Evolutionary conservation across 2,888 invertebrate genomes (phyloP).

Genomic region (Eulithis testata): DNA sequence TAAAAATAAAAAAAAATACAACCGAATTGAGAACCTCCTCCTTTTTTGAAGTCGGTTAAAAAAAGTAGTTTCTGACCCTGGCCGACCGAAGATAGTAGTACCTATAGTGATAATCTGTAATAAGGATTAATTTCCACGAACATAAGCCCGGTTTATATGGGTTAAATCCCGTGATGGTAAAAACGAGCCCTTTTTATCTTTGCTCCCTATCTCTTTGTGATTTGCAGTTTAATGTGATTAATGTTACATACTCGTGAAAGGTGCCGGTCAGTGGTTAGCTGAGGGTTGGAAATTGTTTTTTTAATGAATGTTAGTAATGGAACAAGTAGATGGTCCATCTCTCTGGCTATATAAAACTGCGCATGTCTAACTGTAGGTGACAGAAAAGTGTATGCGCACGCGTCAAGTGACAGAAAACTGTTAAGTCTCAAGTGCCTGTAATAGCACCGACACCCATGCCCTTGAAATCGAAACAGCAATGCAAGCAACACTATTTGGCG

Average conservation of each 20-base stretch:
- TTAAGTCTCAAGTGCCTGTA: too few species aligned
- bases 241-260: conserved; percentile 16
- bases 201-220: conserved; percentile 39
- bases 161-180: conserved; percentile 25
- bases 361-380: too few species aligned
- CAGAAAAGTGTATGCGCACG: too few species aligned
- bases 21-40: too few species aligned
- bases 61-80: not conserved
- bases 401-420: too few species aligned
- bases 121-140: conserved; percentile 13
- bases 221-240: conserved; percentile 36
- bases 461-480: too few species aligned
- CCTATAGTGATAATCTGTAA: conserved; percentile 7
- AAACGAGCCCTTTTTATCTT: conserved; percentile 32
- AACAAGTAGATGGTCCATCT: too few species aligned
- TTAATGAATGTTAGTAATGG: too few species aligned
- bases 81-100: not conserved
- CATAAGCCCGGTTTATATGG: conserved; percentile 3
- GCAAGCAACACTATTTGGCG: not conserved
- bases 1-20: too few species aligned
- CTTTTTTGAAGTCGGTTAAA: too few species aligned
- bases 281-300: not conserved
- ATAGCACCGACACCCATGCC: too few species aligned
- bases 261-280: conserved; percentile 5
- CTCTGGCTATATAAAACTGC: too few species aligned